phyloP scores from a whole-genome alignment of 2,888 invertebrate genomes.

The Sclerodermus sp. region DNA sequence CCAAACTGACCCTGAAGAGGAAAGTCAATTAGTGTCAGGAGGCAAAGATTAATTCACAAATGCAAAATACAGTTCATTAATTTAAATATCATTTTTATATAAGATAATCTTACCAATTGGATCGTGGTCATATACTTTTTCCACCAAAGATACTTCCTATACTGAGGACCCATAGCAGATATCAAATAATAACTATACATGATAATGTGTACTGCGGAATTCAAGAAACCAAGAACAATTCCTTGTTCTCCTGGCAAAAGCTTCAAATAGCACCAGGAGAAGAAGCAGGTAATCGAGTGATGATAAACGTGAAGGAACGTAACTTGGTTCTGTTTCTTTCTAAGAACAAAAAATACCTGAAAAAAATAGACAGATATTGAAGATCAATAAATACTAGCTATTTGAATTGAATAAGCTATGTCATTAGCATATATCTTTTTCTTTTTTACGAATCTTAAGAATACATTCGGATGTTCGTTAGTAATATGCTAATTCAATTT shows the following conservation, averaged over 20 bases:
- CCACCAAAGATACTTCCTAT: conserved; percentile 80
- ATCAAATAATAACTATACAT: conserved; percentile 83
- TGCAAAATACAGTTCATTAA: no score
- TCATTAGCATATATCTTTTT: no score
- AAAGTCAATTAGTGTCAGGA: background rate
- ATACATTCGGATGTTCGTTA: no score
- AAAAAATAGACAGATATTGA: no score
- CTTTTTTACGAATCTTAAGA: no score
- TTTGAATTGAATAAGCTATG: no score
- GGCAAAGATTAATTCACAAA: no score
- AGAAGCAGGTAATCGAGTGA: conserved; percentile 57
- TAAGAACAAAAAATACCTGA: conserved; percentile 62
- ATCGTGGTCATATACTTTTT: conserved; percentile 81
- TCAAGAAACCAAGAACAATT: conserved; percentile 70
- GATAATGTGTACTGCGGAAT: conserved; percentile 76
- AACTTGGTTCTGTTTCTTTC: conserved; percentile 64
- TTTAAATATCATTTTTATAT: background rate
- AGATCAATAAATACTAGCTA: no score
- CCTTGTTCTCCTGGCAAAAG: conserved; percentile 70
- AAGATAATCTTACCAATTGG: conserved; percentile 67
- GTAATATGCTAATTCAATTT: no score
- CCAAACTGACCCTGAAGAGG: conserved; percentile 66
- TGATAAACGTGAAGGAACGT: conserved; percentile 65
- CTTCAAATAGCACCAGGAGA: conserved; percentile 58
- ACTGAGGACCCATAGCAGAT: conserved; percentile 73